Evolutionary conservation across 2,888 invertebrate species (phyloP).

Genomic region (Drosophila nr. perissopoda): DNA sequence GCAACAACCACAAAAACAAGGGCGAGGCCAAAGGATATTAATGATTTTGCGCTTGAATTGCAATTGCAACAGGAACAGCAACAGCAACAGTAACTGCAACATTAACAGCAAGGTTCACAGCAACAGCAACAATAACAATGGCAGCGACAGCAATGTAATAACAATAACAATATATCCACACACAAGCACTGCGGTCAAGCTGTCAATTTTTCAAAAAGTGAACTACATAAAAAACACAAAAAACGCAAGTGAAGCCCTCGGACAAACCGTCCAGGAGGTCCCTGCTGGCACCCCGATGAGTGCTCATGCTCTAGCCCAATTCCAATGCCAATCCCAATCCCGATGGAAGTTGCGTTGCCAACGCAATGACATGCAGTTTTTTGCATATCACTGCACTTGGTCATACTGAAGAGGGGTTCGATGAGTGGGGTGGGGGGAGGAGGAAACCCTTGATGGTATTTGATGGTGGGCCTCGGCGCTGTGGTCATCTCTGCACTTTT

Average conservation of each 20-base stretch:
- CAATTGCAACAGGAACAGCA: constrained; percentile 73
- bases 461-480: constrained; percentile 37
- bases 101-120: constrained; percentile 9
- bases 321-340: constrained; percentile 3
- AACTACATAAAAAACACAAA: constrained; percentile 71
- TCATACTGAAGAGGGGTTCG: neutral
- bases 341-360: constrained; percentile 57
- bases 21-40: constrained; percentile 76
- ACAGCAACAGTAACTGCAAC: constrained; percentile 35
- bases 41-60: constrained; percentile 84
- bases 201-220: constrained; percentile 79
- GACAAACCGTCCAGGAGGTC: constrained; percentile 8
- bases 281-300: constrained; percentile 15
- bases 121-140: constrained; percentile 17
- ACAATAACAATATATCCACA: constrained; percentile 75
- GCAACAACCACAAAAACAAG: constrained; percentile 49
- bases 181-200: constrained; percentile 80
- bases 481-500: constrained; percentile 39
- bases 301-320: neutral
- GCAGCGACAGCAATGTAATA: constrained; percentile 55
- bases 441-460: constrained; percentile 55
- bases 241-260: constrained; percentile 47
- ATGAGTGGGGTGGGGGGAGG: neutral
- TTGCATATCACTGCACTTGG: constrained; percentile 77
- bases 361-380: constrained; percentile 79